These are phyloP conservation scores for Standfussiana lucernea DNA, from an alignment of 2,888 invertebrate genomes.

Conservation along the genomic window DNA sequence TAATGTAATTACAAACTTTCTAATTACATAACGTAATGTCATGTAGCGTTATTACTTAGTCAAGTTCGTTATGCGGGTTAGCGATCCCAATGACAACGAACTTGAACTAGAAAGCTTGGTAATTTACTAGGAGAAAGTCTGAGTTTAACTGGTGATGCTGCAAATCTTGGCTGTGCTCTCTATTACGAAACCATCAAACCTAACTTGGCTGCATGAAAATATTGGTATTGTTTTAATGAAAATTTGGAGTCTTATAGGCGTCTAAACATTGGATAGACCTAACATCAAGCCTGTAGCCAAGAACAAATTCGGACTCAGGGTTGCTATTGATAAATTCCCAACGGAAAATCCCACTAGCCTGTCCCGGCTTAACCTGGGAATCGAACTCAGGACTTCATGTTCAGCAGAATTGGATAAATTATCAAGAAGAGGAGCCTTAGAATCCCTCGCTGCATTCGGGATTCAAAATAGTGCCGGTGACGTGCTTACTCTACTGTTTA, in stretches of 20 bases:
- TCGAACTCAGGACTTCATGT: not conserved
- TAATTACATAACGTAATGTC: conserved; percentile 8
- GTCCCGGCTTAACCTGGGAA: not conserved
- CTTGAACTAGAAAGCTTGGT: conserved; percentile 20
- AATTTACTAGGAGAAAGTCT: not conserved
- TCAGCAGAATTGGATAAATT: not conserved
- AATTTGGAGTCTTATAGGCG: too few relatives aligned
- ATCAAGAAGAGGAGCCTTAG: not conserved
- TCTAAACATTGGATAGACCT: not conserved
- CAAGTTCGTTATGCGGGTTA: conserved; percentile 37
- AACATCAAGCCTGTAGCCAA: not conserved
- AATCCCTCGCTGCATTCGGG: not conserved
- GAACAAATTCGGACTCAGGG: too few relatives aligned
- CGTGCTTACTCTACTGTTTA: not conserved
- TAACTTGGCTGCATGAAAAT: too few relatives aligned
- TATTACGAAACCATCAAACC: not conserved
- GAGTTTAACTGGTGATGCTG: not conserved
- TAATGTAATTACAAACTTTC: conserved; percentile 43
- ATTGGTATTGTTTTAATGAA: too few relatives aligned
- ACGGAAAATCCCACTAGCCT: not conserved
- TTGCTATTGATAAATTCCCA: not conserved
- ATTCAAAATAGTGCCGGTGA: not conserved
- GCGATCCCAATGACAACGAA: not conserved
- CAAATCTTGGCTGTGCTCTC: not conserved
- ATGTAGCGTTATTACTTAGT: not conserved